A percentile compares a stretch with the other conserved stretches of the same genome.
Conservation (phyloP, 2,797 vertebrate species). For the Telmatherina bonti region DNA sequence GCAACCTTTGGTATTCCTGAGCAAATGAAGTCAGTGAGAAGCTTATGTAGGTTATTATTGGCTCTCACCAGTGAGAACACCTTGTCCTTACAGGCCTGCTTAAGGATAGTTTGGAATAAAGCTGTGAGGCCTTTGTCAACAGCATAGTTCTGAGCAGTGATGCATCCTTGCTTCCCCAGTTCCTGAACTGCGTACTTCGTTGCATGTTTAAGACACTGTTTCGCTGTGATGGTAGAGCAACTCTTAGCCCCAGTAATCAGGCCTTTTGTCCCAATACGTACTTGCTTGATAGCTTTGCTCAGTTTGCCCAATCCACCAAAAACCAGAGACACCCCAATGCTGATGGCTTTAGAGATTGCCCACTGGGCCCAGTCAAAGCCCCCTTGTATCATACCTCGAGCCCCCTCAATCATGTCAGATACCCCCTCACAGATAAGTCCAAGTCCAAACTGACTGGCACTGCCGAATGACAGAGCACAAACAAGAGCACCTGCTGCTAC, state of each 20-base stretch:
- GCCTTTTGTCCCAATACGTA: background rate
- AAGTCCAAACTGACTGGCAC: slow-evolving; percentile 22
- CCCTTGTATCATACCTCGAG: slow-evolving; percentile 25
- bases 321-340: slow-evolving; percentile 6
- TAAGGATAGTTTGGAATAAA: background rate
- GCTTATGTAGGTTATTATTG: accelerated
- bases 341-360: slow-evolving; percentile 30
- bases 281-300: background rate
- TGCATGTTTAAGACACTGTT: slow-evolving; percentile 12
- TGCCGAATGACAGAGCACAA: slow-evolving; percentile 20
- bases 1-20: slow-evolving; percentile 10
- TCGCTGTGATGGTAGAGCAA: slow-evolving; percentile 2
- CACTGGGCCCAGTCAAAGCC: slow-evolving; percentile 36
- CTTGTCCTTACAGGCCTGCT: accelerated
- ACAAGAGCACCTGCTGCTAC: slow-evolving; percentile 1
- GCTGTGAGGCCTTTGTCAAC: accelerated
- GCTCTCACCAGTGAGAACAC: background rate
- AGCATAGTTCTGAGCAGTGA: accelerated
- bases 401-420: slow-evolving; percentile 22
- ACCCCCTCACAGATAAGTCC: slow-evolving; percentile 4
- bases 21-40: background rate
- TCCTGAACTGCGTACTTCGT: slow-evolving; percentile 11
- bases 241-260: background rate
- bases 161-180: background rate
- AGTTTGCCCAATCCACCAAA: slow-evolving; percentile 16